phyloP scores from a whole-genome alignment of 2,113 vertebrate species.

The Pardalotus punctatus region DNA sequence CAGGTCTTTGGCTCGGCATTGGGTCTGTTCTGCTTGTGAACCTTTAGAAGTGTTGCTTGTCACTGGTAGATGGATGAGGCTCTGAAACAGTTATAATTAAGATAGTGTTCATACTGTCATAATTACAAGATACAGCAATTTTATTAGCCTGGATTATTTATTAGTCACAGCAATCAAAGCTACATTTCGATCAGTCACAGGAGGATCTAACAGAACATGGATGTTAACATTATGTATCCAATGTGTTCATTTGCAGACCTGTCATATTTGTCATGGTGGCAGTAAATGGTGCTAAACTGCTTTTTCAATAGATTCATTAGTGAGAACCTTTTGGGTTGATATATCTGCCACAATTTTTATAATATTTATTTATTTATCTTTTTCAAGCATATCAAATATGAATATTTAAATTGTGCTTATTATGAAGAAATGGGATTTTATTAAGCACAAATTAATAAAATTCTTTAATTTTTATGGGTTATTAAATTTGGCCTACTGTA shows the following conservation, averaged over 20 bases:
- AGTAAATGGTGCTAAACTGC: constrained; percentile 54
- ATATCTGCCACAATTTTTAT: neutral
- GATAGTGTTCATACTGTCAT: neutral
- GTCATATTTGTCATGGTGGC: constrained; percentile 31
- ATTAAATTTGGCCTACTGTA: neutral
- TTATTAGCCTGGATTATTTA: neutral
- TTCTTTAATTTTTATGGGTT: neutral
- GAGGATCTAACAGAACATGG: constrained; percentile 32
- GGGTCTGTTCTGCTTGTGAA: neutral
- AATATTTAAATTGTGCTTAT: constrained; percentile 5
- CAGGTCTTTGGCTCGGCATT: neutral
- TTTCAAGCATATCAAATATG: neutral
- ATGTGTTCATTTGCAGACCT: constrained; percentile 51
- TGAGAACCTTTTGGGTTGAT: constrained; percentile 11
- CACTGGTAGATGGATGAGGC: neutral
- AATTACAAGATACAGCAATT: neutral
- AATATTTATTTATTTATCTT: neutral
- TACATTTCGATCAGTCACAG: neutral
- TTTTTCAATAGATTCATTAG: constrained; percentile 55
- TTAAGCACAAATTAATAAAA: neutral
- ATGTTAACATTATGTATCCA: neutral
- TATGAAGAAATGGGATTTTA: neutral
- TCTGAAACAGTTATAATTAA: neutral
- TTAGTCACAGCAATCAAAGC: constrained; percentile 7
- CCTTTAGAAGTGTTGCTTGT: neutral